Evolutionary conservation across 2,888 invertebrate genomes (phyloP), one percentile per base, ranked within the genome.

Genomic region (Hyles lineata): DNA sequence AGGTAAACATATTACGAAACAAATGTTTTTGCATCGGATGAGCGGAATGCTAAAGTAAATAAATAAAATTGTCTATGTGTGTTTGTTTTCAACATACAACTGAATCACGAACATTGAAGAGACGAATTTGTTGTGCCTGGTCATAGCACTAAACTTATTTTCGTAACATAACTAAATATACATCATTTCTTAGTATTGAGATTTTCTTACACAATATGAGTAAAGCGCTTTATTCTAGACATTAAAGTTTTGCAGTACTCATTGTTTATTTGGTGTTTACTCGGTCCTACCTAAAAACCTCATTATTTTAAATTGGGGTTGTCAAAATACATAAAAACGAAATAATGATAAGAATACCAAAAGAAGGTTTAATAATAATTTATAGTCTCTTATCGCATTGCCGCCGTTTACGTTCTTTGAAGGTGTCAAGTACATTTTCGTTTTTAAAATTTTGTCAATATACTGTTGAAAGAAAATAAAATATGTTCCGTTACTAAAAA

Each of bases 1-100:
- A 72, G 55, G 61, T 72, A 72, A 74, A 72, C 71, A 70, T 59
- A 25, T 17, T 61, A 69, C 32, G n/a, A 70, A 74, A 73, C 55
- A 19, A 32, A 67, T 67, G 32, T 67, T 74, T 72, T 70, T 21
- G 59, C 70, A 29, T 50, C 23, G n/a, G 58, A 50, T 17, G 70
- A 50, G 63, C 67, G 59, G 59, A 69, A 71, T 70, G 67, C 25
- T 50, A 60, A 67, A 71, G 55, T 6, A 67, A 59, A 73, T 58
- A 67, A 74, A 74, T 69, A 60, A 69, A 70, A 67, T 25, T n/a
- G 58, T 70, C 25, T 59, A 52, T 70, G 52, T 52, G 67, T 25
- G 69, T 71, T 62, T 35, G 21, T 58, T 59, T 21, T 21, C 21
- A 43, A 60, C 62, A 70, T 50, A 70, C 23, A 17, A 50, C 11